phyloP scores from a whole-genome alignment of 1,140 invertebrate species.

The Coenobita brevimanus region DNA sequence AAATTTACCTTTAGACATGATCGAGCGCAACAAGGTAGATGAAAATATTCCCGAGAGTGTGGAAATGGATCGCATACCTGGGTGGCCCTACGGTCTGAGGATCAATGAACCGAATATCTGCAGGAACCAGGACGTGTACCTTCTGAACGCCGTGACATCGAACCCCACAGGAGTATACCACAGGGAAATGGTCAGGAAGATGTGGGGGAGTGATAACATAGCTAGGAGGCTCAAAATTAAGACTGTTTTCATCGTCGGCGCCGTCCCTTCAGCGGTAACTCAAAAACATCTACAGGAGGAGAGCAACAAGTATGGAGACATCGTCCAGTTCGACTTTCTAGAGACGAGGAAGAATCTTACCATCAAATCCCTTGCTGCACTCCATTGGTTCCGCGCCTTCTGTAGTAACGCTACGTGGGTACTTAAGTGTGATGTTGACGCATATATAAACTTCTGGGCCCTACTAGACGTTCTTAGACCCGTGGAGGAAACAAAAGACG shows the following conservation, averaged over 20 bases:
- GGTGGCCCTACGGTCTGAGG: constrained; percentile 33
- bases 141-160: constrained; percentile 42
- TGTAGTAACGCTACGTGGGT: constrained; percentile 47
- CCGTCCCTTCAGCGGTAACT: constrained; percentile 34
- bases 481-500: constrained; percentile 9
- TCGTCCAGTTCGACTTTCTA: constrained; percentile 46
- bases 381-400: constrained; percentile 42
- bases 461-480: constrained; percentile 26
- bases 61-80: constrained; percentile 17
- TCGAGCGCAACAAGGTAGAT: neutral
- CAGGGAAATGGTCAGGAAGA: constrained; percentile 36
- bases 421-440: constrained; percentile 45
- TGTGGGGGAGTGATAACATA: constrained; percentile 33
- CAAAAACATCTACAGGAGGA: constrained; percentile 42
- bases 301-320: constrained; percentile 38
- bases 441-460: constrained; percentile 50
- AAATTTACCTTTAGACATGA: neutral
- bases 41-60: too few relatives aligned
- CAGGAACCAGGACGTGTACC: constrained; percentile 27
- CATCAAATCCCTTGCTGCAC: constrained; percentile 40
- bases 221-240: constrained; percentile 8
- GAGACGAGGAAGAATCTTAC: constrained; percentile 52
- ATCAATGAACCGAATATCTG: constrained; percentile 47
- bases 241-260: constrained; percentile 45
- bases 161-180: constrained; percentile 47